These are phyloP conservation scores for Mesopsocus fuscifrons DNA, from an alignment of 2,888 invertebrate species.

Conservation along the genomic window DNA sequence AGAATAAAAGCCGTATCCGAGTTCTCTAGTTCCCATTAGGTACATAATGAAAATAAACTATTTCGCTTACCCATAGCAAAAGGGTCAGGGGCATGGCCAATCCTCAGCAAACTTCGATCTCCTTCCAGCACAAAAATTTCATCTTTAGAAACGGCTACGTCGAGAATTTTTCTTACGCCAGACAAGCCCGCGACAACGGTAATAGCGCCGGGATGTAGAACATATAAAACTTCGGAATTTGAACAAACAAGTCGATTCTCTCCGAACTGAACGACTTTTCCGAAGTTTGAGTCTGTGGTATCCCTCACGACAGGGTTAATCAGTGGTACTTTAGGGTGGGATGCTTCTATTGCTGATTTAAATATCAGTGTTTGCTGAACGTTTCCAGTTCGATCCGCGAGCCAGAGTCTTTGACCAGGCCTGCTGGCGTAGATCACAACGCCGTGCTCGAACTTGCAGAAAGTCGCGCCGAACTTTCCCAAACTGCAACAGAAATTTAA, in stretches of 20 bases:
- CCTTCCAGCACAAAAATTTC: slow-evolving; percentile 75
- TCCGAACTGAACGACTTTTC: slow-evolving; percentile 17
- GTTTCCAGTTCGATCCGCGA: slow-evolving; percentile 49
- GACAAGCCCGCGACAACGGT: slow-evolving; percentile 27
- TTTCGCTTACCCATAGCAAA: neutral
- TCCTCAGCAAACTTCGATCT: slow-evolving; percentile 53
- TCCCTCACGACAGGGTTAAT: slow-evolving; percentile 7
- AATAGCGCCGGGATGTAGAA: slow-evolving; percentile 47
- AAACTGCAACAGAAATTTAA: slow-evolving; percentile 24
- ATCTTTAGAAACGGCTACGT: slow-evolving; percentile 40
- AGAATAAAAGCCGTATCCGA: no score
- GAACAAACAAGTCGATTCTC: slow-evolving; percentile 57
- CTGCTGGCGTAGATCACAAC: slow-evolving; percentile 53
- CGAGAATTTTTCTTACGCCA: slow-evolving; percentile 20
- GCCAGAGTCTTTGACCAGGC: slow-evolving; percentile 70
- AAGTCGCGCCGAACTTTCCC: slow-evolving; percentile 43
- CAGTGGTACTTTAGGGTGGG: slow-evolving; percentile 14
- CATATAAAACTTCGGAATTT: slow-evolving; percentile 46
- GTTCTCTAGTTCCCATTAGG: no score
- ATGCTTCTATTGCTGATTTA: slow-evolving; percentile 33
- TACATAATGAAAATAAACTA: no score
- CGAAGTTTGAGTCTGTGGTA: slow-evolving; percentile 3
- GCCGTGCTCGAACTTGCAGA: slow-evolving; percentile 33
- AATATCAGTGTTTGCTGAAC: slow-evolving; percentile 74
- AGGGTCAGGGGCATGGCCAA: slow-evolving; percentile 50